These are phyloP conservation scores for Netelia virgata DNA, from an alignment of 2,888 invertebrate genomes.

Conservation along the genomic window DNA sequence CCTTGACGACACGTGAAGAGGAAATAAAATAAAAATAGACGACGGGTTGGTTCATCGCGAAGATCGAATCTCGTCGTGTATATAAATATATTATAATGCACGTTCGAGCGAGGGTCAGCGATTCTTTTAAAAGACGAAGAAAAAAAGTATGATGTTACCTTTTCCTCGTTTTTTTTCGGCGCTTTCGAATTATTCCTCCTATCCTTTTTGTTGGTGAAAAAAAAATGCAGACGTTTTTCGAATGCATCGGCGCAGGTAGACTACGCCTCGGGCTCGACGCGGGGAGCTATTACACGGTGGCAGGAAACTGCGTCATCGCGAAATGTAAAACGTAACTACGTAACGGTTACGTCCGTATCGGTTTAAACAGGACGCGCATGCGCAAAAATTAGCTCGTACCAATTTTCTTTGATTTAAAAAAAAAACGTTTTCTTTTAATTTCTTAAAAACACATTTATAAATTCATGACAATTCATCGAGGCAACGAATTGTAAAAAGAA, in stretches of 20 bases:
- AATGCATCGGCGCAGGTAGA: conserved; percentile 21
- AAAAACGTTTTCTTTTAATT: background rate
- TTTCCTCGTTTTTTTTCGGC: no score
- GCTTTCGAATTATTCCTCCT: no score
- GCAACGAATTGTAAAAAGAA: background rate
- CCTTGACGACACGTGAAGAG: background rate
- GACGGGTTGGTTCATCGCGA: conserved; percentile 25
- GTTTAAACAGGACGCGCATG: background rate
- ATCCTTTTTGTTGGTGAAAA: background rate
- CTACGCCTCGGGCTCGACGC: conserved; percentile 24
- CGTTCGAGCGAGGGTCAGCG: background rate
- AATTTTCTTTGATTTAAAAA: background rate
- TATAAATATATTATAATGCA: background rate
- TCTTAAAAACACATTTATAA: background rate
- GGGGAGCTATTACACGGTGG: conserved; percentile 47
- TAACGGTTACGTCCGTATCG: conserved; percentile 40
- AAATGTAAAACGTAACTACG: conserved; percentile 36
- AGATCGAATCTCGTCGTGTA: conserved; percentile 21
- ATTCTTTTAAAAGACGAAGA: background rate
- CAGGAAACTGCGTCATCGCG: conserved; percentile 42
- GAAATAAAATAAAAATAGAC: conserved; percentile 43
- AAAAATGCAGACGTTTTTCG: conserved; percentile 17
- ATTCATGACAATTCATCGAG: background rate
- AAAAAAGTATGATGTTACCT: no score
- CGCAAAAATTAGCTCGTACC: background rate